Evolutionary conservation across 2,113 vertebrate genomes (phyloP), one percentile per base, ranked within the genome.

Genomic region (Campylorhamphus procurvoides): DNA sequence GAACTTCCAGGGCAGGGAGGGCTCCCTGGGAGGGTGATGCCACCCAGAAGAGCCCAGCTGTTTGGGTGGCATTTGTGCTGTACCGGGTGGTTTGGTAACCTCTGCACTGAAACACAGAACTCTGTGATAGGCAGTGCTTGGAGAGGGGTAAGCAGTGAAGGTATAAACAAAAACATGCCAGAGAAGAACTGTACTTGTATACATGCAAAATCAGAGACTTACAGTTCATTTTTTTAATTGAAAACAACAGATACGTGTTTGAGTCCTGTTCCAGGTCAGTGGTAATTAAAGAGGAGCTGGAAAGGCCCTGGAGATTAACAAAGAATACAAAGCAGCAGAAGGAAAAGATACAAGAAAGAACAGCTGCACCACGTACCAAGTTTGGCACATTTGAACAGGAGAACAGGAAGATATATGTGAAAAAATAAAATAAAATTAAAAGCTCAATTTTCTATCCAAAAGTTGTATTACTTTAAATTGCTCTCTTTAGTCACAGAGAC

Each of bases 31-130:
- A 19, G 55, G 10, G 25, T 20, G n/a, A 17, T 10, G 15, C 23
- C 16, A 56, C 17, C 42, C 44, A 6, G 29, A 81, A 50, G 8
- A 82, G 50, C 31, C 33, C 58, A 33, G 35, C 63, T 58, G 9
- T 63, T 63, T 22, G 11, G 28, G 25, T 46, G 24, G 14, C 14
- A 3, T 29, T 31, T 16, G 2, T 19, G 14, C 49, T 53, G 46
- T 33, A 31, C 29, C 0, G 0, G 10, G 13, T 28, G 25, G 24
- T 7, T 31, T 3, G 6, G 31, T 29, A 58, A 82, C 64, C 39
- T 42, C 66, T 18, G 40, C 1, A 0, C 10, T 12, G 13, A 60
- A 27, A 60, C 25, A 23, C 1, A 0, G 35, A 77, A 14, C 31
- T 44, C 31, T n/a, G 40, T 40, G 24, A 25, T 14, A 12, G 33